Evolutionary conservation across 2,113 vertebrate species (phyloP), one percentile per base, ranked within the genome.

Genomic region (Scolopax mira): DNA sequence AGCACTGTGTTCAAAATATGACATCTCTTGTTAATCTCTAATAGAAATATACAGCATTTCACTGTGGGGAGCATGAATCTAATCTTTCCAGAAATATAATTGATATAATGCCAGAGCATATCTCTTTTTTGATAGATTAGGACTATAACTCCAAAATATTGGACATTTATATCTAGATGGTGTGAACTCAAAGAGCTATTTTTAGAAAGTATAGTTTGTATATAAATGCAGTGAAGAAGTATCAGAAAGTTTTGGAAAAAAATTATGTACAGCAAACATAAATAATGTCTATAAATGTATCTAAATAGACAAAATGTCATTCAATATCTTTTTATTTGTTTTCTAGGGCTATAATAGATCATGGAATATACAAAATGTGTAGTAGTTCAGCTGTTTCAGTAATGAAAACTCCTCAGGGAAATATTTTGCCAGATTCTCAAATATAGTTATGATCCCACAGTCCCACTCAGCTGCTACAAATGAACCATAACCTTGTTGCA

Each of bases 331-430:
- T 85, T 90, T 74, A 9, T 18, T 91, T 73, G 13, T 55, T 89
- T 93, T 83, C 27, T 64, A 67, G 6, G 18, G 7, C 7, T 80
- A n/a, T 57, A 74, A 61, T 57, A 35, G 35, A 66, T 71, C 42
- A n/a, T 17, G 23, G n/a, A 79, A 90, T 74, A n/a, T 17, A 80
- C 78, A 67, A 83, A 88, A 81, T 30, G 6, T 37, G 41, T 49
- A 67, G 41, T 27, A 80, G 35, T 87, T 91, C 52, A 84, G 48
- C 24, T 84, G 41, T 46, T 86, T 90, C 31, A 84, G 44, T 79
- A 84, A 86, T 72, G 39, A 44, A 84, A 96, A 65, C 6, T 84
- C 79, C 71, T 80, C 46, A 41, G 93, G 80, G 95, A 91, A 85
- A 83, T 88, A 89, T 42, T 71, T 48, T 90, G 33, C 61, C 21